These are phyloP conservation scores for Monochamus saltuarius DNA, from an alignment of 1,140 invertebrate species.

Conservation along the genomic window DNA sequence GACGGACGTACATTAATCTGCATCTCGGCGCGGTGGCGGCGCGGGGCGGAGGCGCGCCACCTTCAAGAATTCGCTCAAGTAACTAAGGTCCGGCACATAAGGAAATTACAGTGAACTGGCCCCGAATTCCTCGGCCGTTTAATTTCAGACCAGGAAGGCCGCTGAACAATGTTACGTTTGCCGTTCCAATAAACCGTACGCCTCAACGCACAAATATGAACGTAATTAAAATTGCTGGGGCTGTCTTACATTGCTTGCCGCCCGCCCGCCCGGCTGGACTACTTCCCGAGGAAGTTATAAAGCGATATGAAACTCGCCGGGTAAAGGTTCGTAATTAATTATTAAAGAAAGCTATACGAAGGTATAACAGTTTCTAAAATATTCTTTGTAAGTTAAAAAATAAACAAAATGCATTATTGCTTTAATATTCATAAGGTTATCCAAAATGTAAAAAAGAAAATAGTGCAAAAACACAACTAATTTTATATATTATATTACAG, in stretches of 20 bases:
- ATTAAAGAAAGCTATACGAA: too few species aligned
- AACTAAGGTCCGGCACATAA: constrained; percentile 44
- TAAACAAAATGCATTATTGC: too few species aligned
- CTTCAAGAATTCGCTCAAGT: constrained; percentile 15
- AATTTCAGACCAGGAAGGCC: constrained; percentile 41
- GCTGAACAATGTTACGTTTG: constrained; percentile 35
- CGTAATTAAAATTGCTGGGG: constrained; percentile 22
- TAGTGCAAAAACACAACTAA: too few species aligned
- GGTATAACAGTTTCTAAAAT: too few species aligned
- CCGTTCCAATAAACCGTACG: constrained; percentile 20
- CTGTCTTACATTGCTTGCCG: constrained; percentile 10
- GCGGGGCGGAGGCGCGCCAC: constrained; percentile 10
- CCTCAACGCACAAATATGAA: constrained; percentile 24
- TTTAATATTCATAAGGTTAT: too few species aligned
- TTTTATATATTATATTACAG: too few species aligned
- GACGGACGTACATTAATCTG: constrained; percentile 52
- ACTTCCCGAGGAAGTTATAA: too few species aligned
- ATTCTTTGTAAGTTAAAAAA: too few species aligned
- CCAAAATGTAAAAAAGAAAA: too few species aligned
- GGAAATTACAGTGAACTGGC: constrained; percentile 43
- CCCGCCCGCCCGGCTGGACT: background rate
- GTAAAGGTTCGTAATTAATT: too few species aligned
- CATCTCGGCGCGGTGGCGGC: constrained; percentile 41
- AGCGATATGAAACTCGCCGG: too few species aligned
- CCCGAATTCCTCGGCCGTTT: constrained; percentile 47